phyloP scores from a whole-genome alignment of 2,888 invertebrate species.

The Mycogona germanica region DNA sequence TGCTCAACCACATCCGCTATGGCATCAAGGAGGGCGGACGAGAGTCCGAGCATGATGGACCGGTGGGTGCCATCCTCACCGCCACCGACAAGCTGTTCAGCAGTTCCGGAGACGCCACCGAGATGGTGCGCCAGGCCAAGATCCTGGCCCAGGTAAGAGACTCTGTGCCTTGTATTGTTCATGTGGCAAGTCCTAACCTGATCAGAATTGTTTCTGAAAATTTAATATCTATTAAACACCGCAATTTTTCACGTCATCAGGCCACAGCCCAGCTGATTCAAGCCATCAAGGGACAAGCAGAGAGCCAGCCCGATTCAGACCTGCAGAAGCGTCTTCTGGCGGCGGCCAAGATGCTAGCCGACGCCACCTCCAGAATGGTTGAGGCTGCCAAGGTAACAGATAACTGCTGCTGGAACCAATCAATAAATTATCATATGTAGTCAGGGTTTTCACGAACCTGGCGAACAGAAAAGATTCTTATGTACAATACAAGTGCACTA shows the following conservation, averaged over 20 bases:
- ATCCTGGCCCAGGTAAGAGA: slow-evolving; percentile 57
- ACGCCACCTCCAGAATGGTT: slow-evolving; percentile 93
- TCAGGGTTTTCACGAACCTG: too few relatives aligned
- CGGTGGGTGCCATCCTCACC: slow-evolving; percentile 77
- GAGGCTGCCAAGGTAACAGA: slow-evolving; percentile 65
- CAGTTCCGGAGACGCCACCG: slow-evolving; percentile 72
- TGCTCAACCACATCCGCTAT: slow-evolving; percentile 65
- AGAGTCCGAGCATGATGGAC: slow-evolving; percentile 51
- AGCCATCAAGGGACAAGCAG: slow-evolving; percentile 89
- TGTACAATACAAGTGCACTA: too few relatives aligned
- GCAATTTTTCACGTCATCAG: slow-evolving; percentile 25
- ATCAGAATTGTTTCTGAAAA: too few relatives aligned
- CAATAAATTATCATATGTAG: too few relatives aligned
- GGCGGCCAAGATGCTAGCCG: slow-evolving; percentile 86
- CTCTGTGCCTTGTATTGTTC: neutral
- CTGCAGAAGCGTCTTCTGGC: slow-evolving; percentile 79
- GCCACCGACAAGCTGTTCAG: slow-evolving; percentile 80
- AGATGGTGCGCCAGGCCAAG: slow-evolving; percentile 89
- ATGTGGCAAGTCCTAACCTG: neutral
- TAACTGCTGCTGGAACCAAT: too few relatives aligned
- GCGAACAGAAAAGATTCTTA: too few relatives aligned
- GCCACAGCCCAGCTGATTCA: slow-evolving; percentile 90
- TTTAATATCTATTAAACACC: neutral
- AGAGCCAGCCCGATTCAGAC: slow-evolving; percentile 71
- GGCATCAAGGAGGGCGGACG: slow-evolving; percentile 36